phyloP scores from a whole-genome alignment of 2,888 invertebrate genomes.

The Mythimna loreyi region DNA sequence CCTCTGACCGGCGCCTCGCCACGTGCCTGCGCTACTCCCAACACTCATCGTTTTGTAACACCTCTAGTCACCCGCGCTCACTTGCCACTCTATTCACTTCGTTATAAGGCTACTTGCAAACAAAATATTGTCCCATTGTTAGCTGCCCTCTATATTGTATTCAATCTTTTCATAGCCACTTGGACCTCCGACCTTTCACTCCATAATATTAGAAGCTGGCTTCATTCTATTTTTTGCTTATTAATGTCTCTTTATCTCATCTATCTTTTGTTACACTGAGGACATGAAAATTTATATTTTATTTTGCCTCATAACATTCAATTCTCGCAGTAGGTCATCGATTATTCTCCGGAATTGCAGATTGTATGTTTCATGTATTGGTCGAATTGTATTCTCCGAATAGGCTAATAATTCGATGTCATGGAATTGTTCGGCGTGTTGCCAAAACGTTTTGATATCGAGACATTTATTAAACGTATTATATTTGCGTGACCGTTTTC shows the following conservation, averaged over 20 bases:
- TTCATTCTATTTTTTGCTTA: constrained; percentile 48
- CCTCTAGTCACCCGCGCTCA: constrained; percentile 56
- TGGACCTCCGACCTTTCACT: constrained; percentile 58
- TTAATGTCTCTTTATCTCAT: constrained; percentile 29
- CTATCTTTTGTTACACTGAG: constrained; percentile 17
- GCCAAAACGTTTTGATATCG: constrained; percentile 78
- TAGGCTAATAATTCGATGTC: constrained; percentile 59
- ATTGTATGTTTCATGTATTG: constrained; percentile 53
- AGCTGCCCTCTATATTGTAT: constrained; percentile 44
- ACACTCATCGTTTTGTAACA: constrained; percentile 72
- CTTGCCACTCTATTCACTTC: constrained; percentile 55
- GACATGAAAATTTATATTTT: constrained; percentile 23
- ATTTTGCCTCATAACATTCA: constrained; percentile 26
- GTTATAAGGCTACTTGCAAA: constrained; percentile 57
- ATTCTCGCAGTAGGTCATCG: constrained; percentile 44
- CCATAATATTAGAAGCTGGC: constrained; percentile 42
- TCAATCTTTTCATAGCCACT: constrained; percentile 57
- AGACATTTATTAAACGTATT: constrained; percentile 79
- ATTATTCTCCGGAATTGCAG: constrained; percentile 49
- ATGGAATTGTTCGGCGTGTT: constrained; percentile 68
- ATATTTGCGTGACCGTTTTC: constrained; percentile 84
- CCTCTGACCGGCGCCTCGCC: constrained; percentile 81
- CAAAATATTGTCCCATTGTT: constrained; percentile 64
- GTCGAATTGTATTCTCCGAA: constrained; percentile 53
- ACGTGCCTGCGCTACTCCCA: constrained; percentile 81